phyloP scores from a whole-genome alignment of 2,888 invertebrate species.

The Hypena proboscidalis region DNA sequence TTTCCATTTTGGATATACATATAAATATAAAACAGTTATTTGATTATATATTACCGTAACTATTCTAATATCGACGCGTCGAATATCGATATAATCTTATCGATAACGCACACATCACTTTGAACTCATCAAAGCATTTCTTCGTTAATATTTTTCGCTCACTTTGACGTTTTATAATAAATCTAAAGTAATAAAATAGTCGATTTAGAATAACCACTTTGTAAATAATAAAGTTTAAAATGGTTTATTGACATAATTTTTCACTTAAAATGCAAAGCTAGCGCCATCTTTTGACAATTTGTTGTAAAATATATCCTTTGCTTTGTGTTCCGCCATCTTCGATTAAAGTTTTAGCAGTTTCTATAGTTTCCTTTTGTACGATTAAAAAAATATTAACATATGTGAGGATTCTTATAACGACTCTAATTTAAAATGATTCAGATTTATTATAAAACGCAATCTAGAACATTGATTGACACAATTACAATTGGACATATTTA shows the following conservation, averaged over 20 bases:
- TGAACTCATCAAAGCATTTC: conserved; percentile 7
- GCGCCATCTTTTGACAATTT: no score
- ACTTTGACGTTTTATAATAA: conserved; percentile 26
- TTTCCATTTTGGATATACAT: conserved; percentile 28
- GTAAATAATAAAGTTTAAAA: no score
- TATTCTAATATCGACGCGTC: conserved; percentile 27
- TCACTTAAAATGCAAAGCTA: no score
- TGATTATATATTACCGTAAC: conserved; percentile 31
- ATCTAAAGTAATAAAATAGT: conserved; percentile 4
- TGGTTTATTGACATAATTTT: no score
- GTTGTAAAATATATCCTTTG: no score
- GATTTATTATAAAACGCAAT: conserved; percentile 1
- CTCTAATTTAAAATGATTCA: no score
- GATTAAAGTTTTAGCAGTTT: no score
- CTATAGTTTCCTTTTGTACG: no score
- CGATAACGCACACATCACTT: conserved; percentile 29
- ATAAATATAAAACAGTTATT: conserved; percentile 41
- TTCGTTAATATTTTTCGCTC: conserved; percentile 6
- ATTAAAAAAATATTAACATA: no score
- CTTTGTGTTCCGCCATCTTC: no score
- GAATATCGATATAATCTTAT: conserved; percentile 23
- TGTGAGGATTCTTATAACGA: no score
- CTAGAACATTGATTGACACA: neutral
- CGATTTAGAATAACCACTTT: no score
- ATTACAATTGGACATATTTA: neutral